phyloP scores from a whole-genome alignment of 2,888 invertebrate genomes.

The Andrena praecox region DNA sequence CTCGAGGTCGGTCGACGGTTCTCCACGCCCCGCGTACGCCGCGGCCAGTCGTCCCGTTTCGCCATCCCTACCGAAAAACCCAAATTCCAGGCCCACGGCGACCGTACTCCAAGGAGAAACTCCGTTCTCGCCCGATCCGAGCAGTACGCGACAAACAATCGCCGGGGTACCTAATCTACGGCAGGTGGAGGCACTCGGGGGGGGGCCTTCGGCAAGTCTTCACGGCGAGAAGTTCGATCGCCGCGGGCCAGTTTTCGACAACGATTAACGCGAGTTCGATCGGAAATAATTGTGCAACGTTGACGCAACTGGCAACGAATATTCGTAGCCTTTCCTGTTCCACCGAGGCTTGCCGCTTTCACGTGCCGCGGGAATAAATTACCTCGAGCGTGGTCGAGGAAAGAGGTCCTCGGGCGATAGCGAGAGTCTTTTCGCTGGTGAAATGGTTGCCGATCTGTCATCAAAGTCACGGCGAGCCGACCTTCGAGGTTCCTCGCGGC shows the following conservation, averaged over 20 bases:
- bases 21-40: constrained; percentile 40
- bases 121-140: background rate
- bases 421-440: background rate
- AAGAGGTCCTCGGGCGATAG: too few relatives aligned
- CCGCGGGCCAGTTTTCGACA: background rate
- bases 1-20: constrained; percentile 69
- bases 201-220: background rate
- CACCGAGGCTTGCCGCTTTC: background rate
- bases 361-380: background rate
- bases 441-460: background rate
- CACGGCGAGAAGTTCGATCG: constrained; percentile 6
- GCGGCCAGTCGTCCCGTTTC: background rate
- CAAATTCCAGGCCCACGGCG: too few relatives aligned
- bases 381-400: background rate
- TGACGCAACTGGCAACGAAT: background rate
- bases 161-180: too few relatives aligned
- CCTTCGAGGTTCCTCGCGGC: constrained; percentile 44
- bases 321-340: constrained; percentile 8
- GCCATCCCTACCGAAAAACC: background rate
- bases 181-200: background rate
- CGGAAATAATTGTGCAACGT: constrained; percentile 6
- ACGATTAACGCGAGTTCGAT: background rate
- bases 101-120: too few relatives aligned
- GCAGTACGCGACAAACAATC: too few relatives aligned
- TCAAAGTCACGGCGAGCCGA: constrained; percentile 10